These are phyloP conservation scores for Ethmia dodecea DNA, from an alignment of 2,888 invertebrate species.

Conservation along the genomic window DNA sequence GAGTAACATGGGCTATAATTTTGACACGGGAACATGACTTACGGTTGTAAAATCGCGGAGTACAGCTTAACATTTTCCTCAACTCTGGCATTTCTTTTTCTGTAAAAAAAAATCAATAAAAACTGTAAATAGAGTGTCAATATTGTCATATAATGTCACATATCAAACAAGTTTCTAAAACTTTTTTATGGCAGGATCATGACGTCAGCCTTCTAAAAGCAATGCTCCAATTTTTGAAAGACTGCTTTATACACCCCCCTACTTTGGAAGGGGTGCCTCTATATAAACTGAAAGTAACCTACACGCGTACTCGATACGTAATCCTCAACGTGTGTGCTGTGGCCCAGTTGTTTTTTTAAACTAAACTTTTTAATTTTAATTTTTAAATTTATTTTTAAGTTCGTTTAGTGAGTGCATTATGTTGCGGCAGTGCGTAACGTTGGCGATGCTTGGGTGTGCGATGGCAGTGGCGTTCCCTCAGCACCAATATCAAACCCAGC, in stretches of 20 bases:
- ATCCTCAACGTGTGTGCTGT: conserved; percentile 51
- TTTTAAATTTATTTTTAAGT: conserved; percentile 24
- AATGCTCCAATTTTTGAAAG: conserved; percentile 18
- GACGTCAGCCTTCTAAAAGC: conserved; percentile 2
- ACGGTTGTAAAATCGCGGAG: no score
- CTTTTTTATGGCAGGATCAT: not conserved
- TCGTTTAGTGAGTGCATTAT: conserved; percentile 52
- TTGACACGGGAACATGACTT: no score
- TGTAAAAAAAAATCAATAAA: no score
- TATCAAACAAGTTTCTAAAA: no score
- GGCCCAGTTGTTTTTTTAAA: conserved; percentile 29
- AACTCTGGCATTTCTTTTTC: no score
- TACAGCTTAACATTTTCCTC: no score
- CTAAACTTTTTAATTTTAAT: conserved; percentile 15
- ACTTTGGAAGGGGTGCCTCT: conserved; percentile 60
- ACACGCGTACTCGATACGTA: conserved; percentile 56
- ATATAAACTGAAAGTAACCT: conserved; percentile 63
- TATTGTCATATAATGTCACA: no score
- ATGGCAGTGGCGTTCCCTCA: conserved; percentile 39
- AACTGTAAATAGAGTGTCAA: no score
- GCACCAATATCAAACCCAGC: conserved; percentile 57
- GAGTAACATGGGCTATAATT: no score
- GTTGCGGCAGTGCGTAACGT: conserved; percentile 57
- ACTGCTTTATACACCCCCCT: conserved; percentile 37
- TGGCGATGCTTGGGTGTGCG: conserved; percentile 58